Percentiles rank a stretch among this genome's conserved stretches.
These are phyloP conservation scores for Oegoconia quadripuncta DNA, from an alignment of 2,888 invertebrate genomes.

Conservation along the genomic window DNA sequence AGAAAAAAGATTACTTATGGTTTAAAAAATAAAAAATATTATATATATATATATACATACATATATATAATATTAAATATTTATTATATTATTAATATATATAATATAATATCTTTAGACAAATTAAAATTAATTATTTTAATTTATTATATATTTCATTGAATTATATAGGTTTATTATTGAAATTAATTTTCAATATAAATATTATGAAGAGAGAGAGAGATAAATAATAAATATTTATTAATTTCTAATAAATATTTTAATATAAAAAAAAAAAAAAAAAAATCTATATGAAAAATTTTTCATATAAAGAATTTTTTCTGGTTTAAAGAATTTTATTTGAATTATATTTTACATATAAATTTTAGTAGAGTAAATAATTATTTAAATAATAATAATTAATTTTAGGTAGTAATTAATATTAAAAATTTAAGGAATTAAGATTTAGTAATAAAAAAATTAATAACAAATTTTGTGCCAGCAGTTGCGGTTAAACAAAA, in stretches of 20 bases:
- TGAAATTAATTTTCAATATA: constrained; percentile 19
- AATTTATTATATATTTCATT: constrained; percentile 25
- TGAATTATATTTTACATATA: constrained; percentile 76
- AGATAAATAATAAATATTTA: constrained; percentile 21
- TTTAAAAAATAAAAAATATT: constrained; percentile 31
- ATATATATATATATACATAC: constrained; percentile 25
- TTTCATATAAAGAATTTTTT: constrained; percentile 61
- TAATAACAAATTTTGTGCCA: constrained; percentile 83
- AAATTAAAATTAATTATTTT: constrained; percentile 31
- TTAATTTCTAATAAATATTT: constrained; percentile 24
- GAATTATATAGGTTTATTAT: constrained; percentile 14
- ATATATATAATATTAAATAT: constrained; percentile 16
- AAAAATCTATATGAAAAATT: constrained; percentile 44
- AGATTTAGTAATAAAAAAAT: constrained; percentile 79
- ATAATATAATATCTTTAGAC: constrained; percentile 26
- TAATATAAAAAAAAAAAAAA: constrained; percentile 50
- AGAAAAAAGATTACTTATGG: constrained; percentile 35
- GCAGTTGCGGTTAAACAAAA: constrained; percentile 85
- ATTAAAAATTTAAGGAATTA: constrained; percentile 80
- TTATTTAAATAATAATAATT: constrained; percentile 56
- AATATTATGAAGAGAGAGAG: constrained; percentile 19
- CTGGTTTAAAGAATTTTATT: constrained; percentile 70
- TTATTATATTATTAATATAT: constrained; percentile 16
- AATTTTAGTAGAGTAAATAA: constrained; percentile 68
- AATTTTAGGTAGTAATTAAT: constrained; percentile 58